Evolutionary conservation across 2,888 invertebrate species (phyloP).

Genomic region (Pachycephus smyrnensis): DNA sequence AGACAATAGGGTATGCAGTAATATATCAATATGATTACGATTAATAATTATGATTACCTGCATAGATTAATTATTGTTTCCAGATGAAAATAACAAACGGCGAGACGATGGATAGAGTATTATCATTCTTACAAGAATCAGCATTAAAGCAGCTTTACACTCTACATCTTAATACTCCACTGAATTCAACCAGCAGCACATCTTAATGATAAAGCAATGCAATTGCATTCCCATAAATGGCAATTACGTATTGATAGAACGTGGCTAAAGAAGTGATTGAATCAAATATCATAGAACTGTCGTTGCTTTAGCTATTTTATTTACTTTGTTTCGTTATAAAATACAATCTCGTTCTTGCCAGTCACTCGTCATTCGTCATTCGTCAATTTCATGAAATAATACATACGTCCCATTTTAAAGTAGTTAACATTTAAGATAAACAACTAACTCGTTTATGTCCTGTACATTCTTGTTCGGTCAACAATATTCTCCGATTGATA

Average conservation of each 20-base stretch:
- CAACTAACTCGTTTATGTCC: neutral
- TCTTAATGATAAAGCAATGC: neutral
- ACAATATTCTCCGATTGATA: neutral
- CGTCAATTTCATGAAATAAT: neutral
- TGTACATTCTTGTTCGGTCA: neutral
- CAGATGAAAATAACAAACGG: conserved; percentile 52
- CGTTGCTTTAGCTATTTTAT: neutral
- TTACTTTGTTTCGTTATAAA: conserved; percentile 11
- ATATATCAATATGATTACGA: neutral
- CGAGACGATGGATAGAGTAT: conserved; percentile 47
- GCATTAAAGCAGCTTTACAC: conserved; percentile 48
- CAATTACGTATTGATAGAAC: neutral
- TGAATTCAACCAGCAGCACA: conserved; percentile 17
- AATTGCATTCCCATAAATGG: neutral
- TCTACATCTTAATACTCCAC: conserved; percentile 32
- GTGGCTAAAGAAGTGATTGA: neutral
- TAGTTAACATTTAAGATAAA: neutral
- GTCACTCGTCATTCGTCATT: neutral
- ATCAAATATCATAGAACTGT: neutral
- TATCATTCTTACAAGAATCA: conserved; percentile 57
- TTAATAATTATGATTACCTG: neutral
- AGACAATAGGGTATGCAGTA: conserved; percentile 47
- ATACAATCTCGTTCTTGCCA: conserved; percentile 4
- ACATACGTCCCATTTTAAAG: neutral
- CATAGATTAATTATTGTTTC: conserved; percentile 22